Evolutionary conservation across 2,888 invertebrate species (phyloP), one percentile per base, ranked within the genome.

Genomic region (Drosophila quasianomalipes): DNA sequence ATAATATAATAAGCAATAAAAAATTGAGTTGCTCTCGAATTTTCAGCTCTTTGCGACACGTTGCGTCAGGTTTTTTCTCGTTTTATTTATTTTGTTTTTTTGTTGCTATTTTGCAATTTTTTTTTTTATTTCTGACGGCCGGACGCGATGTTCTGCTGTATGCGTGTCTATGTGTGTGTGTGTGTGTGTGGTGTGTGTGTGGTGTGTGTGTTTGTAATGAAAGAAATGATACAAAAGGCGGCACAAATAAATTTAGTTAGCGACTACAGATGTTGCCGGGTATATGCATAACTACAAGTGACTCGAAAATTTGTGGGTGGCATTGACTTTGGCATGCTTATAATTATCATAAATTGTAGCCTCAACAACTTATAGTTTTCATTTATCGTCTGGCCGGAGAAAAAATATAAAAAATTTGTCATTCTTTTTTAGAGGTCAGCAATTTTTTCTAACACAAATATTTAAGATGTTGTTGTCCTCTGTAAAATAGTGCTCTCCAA

Each of bases 11-110:
- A 65, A 85, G 64, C 39, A 51, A 78, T 78, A 73, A 62, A 73
- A 78, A 65, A 70, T 61, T 49, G 64, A 75, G 71, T 62, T 87
- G 70, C 74, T 71, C 84, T 89, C 79, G 52, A 87, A 73, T 82
- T 82, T 89, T 82, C 90, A 90, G 85, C 85, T 82, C 83, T 72
- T 72, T 72, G 83, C 90, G 85, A 82, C 82, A 76, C 70, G 77
- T 85, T 88, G 81, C 81, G 89, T 80, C 85, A 77, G 88, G 68
- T 73, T 80, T 54, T 55, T 77, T 55, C 35, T 60, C 66, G 65
- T 65, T 65, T 67, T 69, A 55, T 69, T 51, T 70, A 63, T 59
- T 65, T 57, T 37, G 35, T 53, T 49, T 68, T 68, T 58, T 72
- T 64, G 58, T 74, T 74, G 66, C 54, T 68, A 51, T 59, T 74